Conservation (phyloP, 1,140 invertebrate species). For the Nebria ingens region DNA sequence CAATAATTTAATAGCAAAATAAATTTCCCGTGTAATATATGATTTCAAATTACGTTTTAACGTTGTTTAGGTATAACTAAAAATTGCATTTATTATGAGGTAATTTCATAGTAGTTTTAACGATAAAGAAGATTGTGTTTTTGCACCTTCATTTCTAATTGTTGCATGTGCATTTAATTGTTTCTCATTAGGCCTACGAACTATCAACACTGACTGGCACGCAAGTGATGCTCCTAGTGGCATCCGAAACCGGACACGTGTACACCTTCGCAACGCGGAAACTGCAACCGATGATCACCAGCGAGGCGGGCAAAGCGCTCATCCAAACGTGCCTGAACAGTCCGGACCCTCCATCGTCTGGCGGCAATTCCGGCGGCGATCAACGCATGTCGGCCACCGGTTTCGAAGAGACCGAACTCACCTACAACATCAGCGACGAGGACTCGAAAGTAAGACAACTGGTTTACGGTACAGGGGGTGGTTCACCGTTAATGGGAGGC, state of each 20-base stretch:
- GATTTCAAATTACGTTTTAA: no score
- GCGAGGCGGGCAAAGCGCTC: constrained; percentile 94
- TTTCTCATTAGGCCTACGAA: constrained; percentile 99
- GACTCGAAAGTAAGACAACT: constrained; percentile 93
- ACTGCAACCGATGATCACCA: constrained; percentile 98
- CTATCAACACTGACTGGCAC: constrained; percentile 97
- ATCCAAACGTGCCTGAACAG: constrained; percentile 99
- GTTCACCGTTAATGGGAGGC: constrained; percentile 36
- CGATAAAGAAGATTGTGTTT: no score
- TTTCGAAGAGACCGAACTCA: constrained; percentile 96
- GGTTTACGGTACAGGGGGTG: constrained; percentile 64
- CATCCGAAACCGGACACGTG: constrained; percentile 95
- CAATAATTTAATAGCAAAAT: no score
- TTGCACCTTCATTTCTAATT: no score
- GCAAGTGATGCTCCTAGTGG: constrained; percentile 95
- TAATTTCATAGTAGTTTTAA: no score
- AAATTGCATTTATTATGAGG: no score
- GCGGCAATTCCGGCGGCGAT: constrained; percentile 52
- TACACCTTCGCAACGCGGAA: constrained; percentile 99
- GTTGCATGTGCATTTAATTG: no score
- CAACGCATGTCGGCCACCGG: constrained; percentile 97
- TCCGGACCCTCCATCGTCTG: constrained; percentile 79
- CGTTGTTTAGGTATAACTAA: no score
- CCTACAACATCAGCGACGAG: constrained; percentile 90
- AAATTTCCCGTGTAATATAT: no score